A percentile compares a stretch with the other conserved stretches of the same genome.
phyloP scores from a whole-genome alignment of 1,140 invertebrate species.

The Brachionus plicatilis region DNA sequence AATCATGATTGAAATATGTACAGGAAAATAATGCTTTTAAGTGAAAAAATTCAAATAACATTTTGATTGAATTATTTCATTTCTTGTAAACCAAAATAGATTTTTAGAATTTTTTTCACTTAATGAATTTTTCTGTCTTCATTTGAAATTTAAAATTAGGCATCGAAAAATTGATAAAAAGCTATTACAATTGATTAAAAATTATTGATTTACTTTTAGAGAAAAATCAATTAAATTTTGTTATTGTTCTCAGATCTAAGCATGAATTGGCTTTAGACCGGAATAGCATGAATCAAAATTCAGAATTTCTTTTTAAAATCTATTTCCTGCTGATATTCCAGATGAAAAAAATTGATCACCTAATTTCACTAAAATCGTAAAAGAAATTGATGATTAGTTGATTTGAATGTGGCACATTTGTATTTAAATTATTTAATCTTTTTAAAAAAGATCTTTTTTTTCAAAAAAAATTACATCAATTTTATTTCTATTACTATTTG shows the following conservation, averaged over 20 bases:
- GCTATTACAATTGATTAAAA: background rate
- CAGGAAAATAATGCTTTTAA: too few relatives aligned
- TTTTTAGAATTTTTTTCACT: too few relatives aligned
- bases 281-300: background rate
- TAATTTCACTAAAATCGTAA: background rate
- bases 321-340: background rate
- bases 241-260: background rate
- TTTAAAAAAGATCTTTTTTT: too few relatives aligned
- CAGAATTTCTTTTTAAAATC: background rate
- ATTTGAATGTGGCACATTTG: background rate
- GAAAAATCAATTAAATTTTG: background rate
- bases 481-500: too few relatives aligned
- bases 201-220: background rate
- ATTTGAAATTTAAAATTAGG: background rate
- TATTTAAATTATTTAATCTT: background rate
- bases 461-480: too few relatives aligned
- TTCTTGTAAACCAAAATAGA: too few relatives aligned
- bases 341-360: background rate
- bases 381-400: background rate
- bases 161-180: background rate
- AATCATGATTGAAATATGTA: too few relatives aligned
- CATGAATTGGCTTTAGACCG: background rate
- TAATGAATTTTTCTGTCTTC: too few relatives aligned
- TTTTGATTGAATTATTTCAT: too few relatives aligned
- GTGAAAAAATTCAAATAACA: too few relatives aligned